Evolutionary conservation across 2,113 vertebrate genomes (phyloP), one percentile per base, ranked within the genome.

Genomic region (Oriolus oriolus): DNA sequence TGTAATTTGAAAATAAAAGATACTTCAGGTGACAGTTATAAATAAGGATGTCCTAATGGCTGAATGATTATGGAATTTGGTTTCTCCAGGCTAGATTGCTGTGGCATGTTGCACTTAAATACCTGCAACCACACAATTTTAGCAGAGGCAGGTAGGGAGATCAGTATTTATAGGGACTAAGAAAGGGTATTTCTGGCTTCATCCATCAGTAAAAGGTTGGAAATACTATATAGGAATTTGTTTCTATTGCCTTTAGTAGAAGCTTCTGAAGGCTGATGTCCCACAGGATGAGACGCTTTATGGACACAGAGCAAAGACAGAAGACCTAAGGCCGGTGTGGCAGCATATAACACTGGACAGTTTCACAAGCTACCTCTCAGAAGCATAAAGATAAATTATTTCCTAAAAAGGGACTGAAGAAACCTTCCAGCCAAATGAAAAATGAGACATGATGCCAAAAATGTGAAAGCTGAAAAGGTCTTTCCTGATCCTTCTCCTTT

Each of bases 321-420:
- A 17, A 66, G 19, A 85, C 28, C 22, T 60, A 47, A 82, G 27
- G 24, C 21, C 39, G 47, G 30, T 47, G 22, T 75, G 69, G 15
- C 23, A 87, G 50, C 52, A 49, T 19, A 47, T 56, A 93, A 76
- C 52, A 84, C 52, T 57, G 19, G 64, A 61, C 16, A 81, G 14
- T 85, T 97, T 95, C 65, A 65, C 41, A 92, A 63, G 22, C 30
- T 91, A 66, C 41, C 9, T 69, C 59, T 86, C 20, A 78, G 69
- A 91, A 76, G 21, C 47, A 44, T 60, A 50, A 44, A 63, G 44
- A 71, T 79, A 63, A 90, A 78, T 90, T 90, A 94, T 80, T 87
- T 96, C 50, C 30, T 71, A 60, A 89, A 94, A 28, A 87, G 83
- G 75, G 27, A 83, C 27, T 3, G 4, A 68, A 88, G 37, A 95